Percentiles rank a stretch among this genome's conserved stretches.
phyloP scores from a whole-genome alignment of 2,797 vertebrate species.

The Lagorchestes hirsutus region DNA sequence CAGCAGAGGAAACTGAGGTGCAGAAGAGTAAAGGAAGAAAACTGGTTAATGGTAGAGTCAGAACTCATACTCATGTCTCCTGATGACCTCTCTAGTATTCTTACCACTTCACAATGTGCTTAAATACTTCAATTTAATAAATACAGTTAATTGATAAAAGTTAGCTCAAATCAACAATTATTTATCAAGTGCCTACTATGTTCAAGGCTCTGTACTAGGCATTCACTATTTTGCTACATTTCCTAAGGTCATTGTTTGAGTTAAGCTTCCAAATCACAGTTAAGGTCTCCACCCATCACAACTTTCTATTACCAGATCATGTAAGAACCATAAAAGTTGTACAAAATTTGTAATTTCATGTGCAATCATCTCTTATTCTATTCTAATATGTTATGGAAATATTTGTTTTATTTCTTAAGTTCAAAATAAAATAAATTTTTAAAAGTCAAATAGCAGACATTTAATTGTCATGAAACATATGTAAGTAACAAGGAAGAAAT shows the following conservation, averaged over 20 bases:
- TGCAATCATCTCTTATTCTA: not conserved
- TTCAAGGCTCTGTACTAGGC: not conserved
- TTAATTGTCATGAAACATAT: not conserved
- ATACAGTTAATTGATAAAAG: not conserved
- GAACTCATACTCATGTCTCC: not conserved
- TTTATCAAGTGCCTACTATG: not conserved
- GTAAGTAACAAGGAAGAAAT: not conserved
- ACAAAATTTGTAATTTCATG: not conserved
- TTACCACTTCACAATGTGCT: not conserved
- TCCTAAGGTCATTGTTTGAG: not conserved
- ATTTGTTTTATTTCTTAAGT: not conserved
- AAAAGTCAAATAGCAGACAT: not conserved
- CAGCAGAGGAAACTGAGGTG: not conserved
- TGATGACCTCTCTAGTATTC: not conserved
- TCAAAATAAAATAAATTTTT: not conserved
- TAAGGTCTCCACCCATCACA: not conserved
- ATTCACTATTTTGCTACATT: not conserved
- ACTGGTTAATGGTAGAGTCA: not conserved
- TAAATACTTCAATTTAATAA: not conserved
- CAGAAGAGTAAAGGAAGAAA: not conserved
- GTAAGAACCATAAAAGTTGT: not conserved
- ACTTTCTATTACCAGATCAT: not conserved
- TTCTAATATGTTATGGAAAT: not conserved
- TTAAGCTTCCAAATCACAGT: not conserved
- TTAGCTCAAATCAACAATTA: not conserved